Evolutionary conservation across 2,113 vertebrate genomes (phyloP), one percentile per base, ranked within the genome.

Genomic region (Sakesphorus luctuosus): DNA sequence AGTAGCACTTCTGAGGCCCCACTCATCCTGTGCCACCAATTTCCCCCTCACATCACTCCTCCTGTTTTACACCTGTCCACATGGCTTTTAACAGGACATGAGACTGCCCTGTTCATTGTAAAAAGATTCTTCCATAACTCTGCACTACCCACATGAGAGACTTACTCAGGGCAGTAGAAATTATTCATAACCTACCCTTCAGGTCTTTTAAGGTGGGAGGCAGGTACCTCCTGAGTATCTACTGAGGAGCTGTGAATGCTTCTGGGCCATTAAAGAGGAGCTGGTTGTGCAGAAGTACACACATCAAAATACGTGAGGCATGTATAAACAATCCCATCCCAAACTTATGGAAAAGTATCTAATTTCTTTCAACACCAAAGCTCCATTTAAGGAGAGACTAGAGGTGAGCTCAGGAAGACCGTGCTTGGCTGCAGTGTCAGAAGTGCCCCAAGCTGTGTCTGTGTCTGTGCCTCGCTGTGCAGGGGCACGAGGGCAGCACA

Each of bases 371-470:
- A 44, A 44, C 49, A 55, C 20, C 44, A 36, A 67, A 29, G 28
- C 13, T 6, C 13, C 43, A 35, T 55, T 52, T 53, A 50, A 67
- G n/a, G 36, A 58, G 40, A 66, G 23, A 58, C 5, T 3, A 33
- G 66, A 56, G 3, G 7, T 25, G 15, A 61, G 16, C 38, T 55
- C 28, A 8, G 77, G 26, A 15, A 26, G 24, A 33, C 15, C 0
- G 18, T 33, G 58, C 20, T 52, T 40, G 43, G 20, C 9, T 63
- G 52, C 52, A 58, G 38, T 3, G 10, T 7, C 24, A 67, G 56
- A 53, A 19, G 4, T 1, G 1, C 16, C n/a, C n/a, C 55, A 46
- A 53, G 12, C 55, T 23, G 1, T 2, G 55, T 33, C 5, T 1
- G 40, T 23, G 11, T 6, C 24, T 6, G 12, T 4, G 8, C 23